Base-by-base conservation (phyloP, 2,888 invertebrate genomes). In the Allygus modestus region DNA sequence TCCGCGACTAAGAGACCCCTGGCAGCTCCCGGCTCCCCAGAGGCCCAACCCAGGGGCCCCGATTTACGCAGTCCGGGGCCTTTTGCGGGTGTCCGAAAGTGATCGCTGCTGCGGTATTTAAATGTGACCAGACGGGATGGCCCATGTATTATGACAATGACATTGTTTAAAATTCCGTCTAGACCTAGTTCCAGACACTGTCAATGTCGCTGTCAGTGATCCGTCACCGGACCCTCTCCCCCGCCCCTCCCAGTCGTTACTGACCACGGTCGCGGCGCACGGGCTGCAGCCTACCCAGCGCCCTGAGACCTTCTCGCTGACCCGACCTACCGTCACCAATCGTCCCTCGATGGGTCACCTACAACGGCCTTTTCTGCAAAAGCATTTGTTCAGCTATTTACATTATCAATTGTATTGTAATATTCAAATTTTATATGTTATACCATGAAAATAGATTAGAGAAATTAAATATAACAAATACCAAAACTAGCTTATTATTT, bases 161-260 rank as follows among this genome's bases (percentile, higher is more conserved):
- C 71, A 71, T 71, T 71, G 71, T 41, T 71, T 71, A 71, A 71
- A 71, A 71, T 71, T 71, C 71, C 41, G 71, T 71, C 71, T 71
- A 71, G 71, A 71, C 71, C 71, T 71, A 71, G 71, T 71, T 71
- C 71, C 71, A 71, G 71, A 71, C 71, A 33, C 41, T 20, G 5
- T 31, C 33, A 71, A 37, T 37, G 33, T 37, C 41, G 33, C 71
- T 71, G 71, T 41, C 71, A 71, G 12, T 71, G 71, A 71, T 41
- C 71, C 71, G 71, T 31, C 33, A 11, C 69, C 17, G 69, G 11
- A 17, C 41, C 12, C 17, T 41, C 11, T 41, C 37, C 71, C 41
- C 71, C 41, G 41, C 41, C 41, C 41, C 61, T 31, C 31, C 69
- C 69, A 7, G 7, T 31, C 33, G 33, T 5, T 31, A 33, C 58